Percentiles rank a stretch among this genome's conserved stretches.
Evolutionary conservation across 2,113 vertebrate species (phyloP).

Genomic region (Lampris megalopsis): DNA sequence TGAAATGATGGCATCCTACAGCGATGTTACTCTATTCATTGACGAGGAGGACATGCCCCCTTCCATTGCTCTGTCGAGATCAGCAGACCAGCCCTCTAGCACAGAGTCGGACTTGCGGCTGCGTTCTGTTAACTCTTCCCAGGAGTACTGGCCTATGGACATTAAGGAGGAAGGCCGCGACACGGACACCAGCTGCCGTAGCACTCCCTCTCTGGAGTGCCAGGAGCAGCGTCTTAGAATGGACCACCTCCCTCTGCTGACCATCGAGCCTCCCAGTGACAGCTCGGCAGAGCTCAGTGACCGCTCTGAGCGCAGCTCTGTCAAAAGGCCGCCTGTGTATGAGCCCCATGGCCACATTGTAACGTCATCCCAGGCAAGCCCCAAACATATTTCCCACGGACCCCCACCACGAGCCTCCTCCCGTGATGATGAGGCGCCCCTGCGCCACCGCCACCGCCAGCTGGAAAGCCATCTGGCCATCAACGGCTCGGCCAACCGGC

Average conservation of each 20-base stretch:
- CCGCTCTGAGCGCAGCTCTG: conserved; percentile 88
- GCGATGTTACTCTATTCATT: conserved; percentile 95
- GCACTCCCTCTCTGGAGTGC: conserved; percentile 91
- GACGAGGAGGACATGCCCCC: conserved; percentile 96
- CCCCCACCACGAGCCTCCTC: conserved; percentile 85
- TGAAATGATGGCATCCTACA: conserved; percentile 93
- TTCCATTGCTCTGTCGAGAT: conserved; percentile 85
- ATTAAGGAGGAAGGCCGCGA: conserved; percentile 90
- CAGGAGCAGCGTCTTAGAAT: conserved; percentile 89
- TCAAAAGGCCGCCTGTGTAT: conserved; percentile 87
- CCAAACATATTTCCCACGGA: conserved; percentile 89
- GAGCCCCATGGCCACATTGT: conserved; percentile 83
- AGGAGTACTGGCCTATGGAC: conserved; percentile 94
- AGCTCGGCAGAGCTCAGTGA: conserved; percentile 93
- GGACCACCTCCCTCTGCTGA: conserved; percentile 92
- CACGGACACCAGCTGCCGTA: conserved; percentile 92
- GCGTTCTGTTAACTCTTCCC: conserved; percentile 85
- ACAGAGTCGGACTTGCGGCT: conserved; percentile 89
- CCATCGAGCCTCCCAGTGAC: conserved; percentile 94
- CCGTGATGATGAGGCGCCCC: conserved; percentile 87
- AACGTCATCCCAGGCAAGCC: conserved; percentile 88
- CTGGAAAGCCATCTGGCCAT: conserved; percentile 92
- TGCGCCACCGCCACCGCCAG: conserved; percentile 87
- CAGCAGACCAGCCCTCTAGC: conserved; percentile 86
- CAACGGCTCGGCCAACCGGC: conserved; percentile 92